Evolutionary conservation across 1,140 invertebrate species (phyloP), one percentile per base, ranked within the genome.

Genomic region (Lepidurus apus): DNA sequence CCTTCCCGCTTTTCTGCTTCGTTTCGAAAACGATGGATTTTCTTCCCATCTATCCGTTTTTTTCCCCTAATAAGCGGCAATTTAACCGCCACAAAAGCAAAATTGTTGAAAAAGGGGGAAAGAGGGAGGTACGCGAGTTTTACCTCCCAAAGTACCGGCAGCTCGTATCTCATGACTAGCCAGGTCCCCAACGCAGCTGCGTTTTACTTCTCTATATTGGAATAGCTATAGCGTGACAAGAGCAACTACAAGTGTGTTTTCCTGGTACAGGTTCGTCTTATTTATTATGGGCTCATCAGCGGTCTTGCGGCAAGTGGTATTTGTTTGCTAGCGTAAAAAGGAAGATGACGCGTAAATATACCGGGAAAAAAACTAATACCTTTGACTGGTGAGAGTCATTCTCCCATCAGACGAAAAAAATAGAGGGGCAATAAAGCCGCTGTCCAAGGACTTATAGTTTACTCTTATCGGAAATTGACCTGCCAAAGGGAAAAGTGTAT

Each of bases 191-290:
- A 21, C 17, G 53, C 8, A 65, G 53, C 6, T 65, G 53, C 53
- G 53, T 65, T 34, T 34, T 65, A 65, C 17, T 21, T 65, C 5
- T 4, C 0, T n/a, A 65, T 65, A 65, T 21, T 65, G 53, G 17
- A 34, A 34, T 34, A 65, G 53, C 53, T 65, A 34, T 65, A 65
- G 53, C 53, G 53, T 65, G 53, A n/a, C 53, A 65, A 65, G 53
- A 65, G 21, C 53, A 21, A 65, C 17, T 65, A 65, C 53, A 21
- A 65, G 21, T 65, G n/a, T 8, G 53, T 65, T 65, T 65, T 65
- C n/a, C 53, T 17, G 17, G 34, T 65, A 10, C 53, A 65, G 8
- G 17, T 5, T 10, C 17, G 5, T 17, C 53, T 65, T 65, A 13
- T 13, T n/a, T 13, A 65, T 65, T 65, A 65, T 13, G 53, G 53